Evolutionary conservation across 2,113 vertebrate genomes (phyloP).

Genomic region (Irena cyanogastra): DNA sequence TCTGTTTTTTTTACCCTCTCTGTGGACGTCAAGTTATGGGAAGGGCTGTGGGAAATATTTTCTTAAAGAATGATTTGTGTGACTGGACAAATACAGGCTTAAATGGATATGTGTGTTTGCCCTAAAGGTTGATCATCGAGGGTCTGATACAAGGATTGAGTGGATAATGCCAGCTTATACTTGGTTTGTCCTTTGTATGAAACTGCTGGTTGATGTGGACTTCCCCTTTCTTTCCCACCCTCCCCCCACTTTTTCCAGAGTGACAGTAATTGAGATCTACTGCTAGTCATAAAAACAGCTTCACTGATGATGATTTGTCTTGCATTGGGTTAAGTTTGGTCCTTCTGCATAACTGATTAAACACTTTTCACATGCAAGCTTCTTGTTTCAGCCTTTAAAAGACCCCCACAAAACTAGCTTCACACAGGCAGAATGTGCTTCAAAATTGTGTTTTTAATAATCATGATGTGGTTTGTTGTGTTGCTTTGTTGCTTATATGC

Average conservation of each 20-base stretch:
- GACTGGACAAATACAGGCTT: slow-evolving; percentile 50
- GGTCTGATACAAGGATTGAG: slow-evolving; percentile 43
- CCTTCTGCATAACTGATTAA: neutral
- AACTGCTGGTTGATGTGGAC: neutral
- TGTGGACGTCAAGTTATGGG: slow-evolving; percentile 37
- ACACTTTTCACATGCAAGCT: neutral
- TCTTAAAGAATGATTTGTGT: slow-evolving; percentile 46
- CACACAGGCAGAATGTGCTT: neutral
- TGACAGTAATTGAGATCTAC: neutral
- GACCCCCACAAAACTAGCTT: neutral
- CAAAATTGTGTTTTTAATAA: neutral
- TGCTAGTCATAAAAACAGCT: neutral
- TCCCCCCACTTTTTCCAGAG: slow-evolving; percentile 10
- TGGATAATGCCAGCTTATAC: slow-evolving; percentile 31
- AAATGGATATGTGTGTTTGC: slow-evolving; percentile 24
- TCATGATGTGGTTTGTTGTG: neutral
- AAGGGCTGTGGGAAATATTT: slow-evolving; percentile 58
- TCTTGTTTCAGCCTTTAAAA: neutral
- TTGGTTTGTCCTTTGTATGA: slow-evolving; percentile 38
- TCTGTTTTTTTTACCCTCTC: slow-evolving; percentile 38
- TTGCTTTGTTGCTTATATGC: neutral
- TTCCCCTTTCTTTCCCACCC: slow-evolving; percentile 43
- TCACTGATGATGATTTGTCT: neutral
- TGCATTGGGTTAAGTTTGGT: neutral
- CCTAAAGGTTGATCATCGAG: neutral